Base-by-base conservation (phyloP, 2,113 vertebrate genomes). In the Pelvicachromis taeniatus region DNA sequence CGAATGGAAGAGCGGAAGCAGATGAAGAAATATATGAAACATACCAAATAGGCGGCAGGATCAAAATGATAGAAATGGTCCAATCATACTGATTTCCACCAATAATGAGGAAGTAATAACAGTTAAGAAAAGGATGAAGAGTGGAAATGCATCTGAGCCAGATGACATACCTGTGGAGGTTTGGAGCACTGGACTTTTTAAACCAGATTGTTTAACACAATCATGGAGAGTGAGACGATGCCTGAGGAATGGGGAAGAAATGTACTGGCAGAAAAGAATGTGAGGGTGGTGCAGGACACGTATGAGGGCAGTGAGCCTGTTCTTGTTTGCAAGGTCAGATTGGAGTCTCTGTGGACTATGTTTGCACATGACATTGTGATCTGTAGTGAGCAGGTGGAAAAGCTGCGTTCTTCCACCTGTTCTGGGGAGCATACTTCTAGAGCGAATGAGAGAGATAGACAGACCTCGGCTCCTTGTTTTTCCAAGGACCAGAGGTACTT, bases 391-490 rank as follows among this genome's bases (percentile, higher is more conserved):
- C 21, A 70, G 13, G 38, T 6, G 38, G 65, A 70, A 45, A 45
- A 45, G 13, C 38, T 9, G n/a, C n/a, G 35, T 63, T 68, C 38
- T 45, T 1, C 21, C 21, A 70, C 13, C 63, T 45, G 42, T 21
- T 68, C 1, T 0, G 63, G 0, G 0, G 7, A 42, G 38, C 38
- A 68, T 68, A 26, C 21, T 0, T 70, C 21, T 26, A 45, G 65
- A 70, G 21, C 3, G 0, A 70, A 26, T 70, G 42, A 6, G 8
- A 26, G 40, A 45, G 16, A 45, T 21, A 70, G 63, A 23, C 12
- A 26, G 21, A 68, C 26, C 26, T 26, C 26, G 26, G 26, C 26
- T 26, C 26, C 26, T 26, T 26, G 26, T 26, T 26, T 26, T 17
- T 26, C 38, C 65, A 45, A 45, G 1, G 13, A 68, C n/a, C 5